Evolutionary conservation across 2,113 vertebrate species (phyloP).

Genomic region (Psammodynastes pulverulentus): DNA sequence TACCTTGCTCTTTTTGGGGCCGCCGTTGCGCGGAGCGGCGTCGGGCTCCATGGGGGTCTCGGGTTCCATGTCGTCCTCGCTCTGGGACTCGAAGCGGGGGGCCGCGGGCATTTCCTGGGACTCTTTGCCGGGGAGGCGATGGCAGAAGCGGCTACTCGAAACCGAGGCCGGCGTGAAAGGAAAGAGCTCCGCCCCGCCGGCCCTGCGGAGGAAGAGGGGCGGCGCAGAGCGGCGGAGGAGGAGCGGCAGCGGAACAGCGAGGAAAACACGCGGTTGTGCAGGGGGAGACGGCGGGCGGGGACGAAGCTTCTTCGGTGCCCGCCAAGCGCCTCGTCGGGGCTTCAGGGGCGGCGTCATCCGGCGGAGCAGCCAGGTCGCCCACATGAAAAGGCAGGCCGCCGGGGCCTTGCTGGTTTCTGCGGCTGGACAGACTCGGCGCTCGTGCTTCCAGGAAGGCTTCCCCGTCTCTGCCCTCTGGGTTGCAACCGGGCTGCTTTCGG

Average conservation of each 20-base stretch:
- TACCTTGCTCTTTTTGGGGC: conserved; percentile 44
- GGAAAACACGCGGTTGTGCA: background rate
- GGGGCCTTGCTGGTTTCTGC: background rate
- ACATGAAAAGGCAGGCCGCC: background rate
- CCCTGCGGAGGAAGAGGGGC: background rate
- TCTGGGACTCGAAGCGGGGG: background rate
- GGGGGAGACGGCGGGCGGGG: background rate
- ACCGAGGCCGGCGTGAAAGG: background rate
- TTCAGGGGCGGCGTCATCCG: background rate
- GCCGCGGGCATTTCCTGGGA: conserved; percentile 36
- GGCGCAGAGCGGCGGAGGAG: background rate
- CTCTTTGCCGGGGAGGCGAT: accelerated
- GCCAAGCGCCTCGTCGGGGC: background rate
- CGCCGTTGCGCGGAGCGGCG: conserved; percentile 13
- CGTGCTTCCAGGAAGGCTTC: background rate
- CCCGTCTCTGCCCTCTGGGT: background rate
- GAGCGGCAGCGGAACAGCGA: too few relatives aligned
- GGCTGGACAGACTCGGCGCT: background rate
- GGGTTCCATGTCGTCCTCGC: background rate
- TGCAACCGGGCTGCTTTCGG: background rate
- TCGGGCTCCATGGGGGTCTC: conserved; percentile 32
- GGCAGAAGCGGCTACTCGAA: background rate
- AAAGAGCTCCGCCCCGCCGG: conserved; percentile 14
- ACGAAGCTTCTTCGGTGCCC: background rate
- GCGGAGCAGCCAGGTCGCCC: background rate